phyloP scores from a whole-genome alignment of 2,113 vertebrate genomes.

The Pavo muticus region DNA sequence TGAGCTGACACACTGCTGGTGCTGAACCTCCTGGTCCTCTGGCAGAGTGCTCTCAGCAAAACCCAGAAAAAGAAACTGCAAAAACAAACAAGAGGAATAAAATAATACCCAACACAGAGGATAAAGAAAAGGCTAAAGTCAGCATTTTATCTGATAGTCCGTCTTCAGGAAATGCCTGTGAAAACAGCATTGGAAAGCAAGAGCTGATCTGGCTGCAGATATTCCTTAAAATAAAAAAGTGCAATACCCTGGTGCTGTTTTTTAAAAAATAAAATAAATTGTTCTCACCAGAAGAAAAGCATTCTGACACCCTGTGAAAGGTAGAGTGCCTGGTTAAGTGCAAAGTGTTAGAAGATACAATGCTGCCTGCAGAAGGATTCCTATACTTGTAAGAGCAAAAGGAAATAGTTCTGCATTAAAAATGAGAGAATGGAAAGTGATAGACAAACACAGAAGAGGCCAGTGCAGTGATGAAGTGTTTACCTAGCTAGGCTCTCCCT shows the following conservation, averaged over 20 bases:
- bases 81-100: constrained; percentile 47
- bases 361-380: not conserved
- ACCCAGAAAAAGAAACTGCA: not conserved
- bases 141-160: constrained; percentile 31
- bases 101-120: not conserved
- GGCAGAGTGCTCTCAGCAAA: not conserved
- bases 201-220: constrained; percentile 45
- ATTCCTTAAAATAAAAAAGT: constrained; percentile 53
- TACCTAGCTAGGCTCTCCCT: not conserved
- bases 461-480: not conserved
- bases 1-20: not conserved
- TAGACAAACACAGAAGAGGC: constrained; percentile 34
- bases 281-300: not conserved
- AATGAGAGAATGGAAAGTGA: constrained; percentile 17
- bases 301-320: not conserved
- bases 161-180: constrained; percentile 73
- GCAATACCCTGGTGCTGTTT: not conserved
- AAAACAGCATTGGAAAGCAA: constrained; percentile 65
- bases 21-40: not conserved
- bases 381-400: not conserved
- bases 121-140: constrained; percentile 45
- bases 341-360: not conserved
- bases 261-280: not conserved
- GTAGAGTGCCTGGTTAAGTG: not conserved
- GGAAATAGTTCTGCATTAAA: constrained; percentile 18